phyloP scores from a whole-genome alignment of 2,797 vertebrate species.

The Thaleichthys pacificus region DNA sequence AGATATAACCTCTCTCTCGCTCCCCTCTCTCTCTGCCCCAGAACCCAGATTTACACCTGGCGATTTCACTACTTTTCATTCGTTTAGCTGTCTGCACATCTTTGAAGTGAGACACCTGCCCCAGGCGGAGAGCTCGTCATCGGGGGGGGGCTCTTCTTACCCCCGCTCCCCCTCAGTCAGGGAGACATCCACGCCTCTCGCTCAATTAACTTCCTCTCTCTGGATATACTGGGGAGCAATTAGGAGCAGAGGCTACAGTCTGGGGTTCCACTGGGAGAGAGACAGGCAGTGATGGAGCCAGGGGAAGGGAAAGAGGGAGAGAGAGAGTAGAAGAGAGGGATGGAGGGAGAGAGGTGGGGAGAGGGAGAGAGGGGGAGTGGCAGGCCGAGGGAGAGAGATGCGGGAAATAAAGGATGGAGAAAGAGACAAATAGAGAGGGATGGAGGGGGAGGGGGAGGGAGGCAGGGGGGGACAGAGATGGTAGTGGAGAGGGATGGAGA shows the following conservation, averaged over 20 bases:
- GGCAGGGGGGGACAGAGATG: conserved; percentile 35
- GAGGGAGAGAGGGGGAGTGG: neutral
- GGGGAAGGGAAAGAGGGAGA: neutral
- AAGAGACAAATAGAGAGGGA: neutral
- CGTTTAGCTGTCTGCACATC: conserved; percentile 26
- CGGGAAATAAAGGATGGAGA: too few species aligned
- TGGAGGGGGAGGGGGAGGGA: neutral
- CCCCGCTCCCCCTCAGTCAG: conserved; percentile 47
- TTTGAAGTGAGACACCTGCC: conserved; percentile 22
- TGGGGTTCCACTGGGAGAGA: conserved; percentile 42
- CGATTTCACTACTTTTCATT: conserved; percentile 22
- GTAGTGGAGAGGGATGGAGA: neutral
- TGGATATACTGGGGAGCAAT: conserved; percentile 65
- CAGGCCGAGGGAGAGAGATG: conserved; percentile 33
- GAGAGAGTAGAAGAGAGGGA: neutral
- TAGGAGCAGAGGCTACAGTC: conserved; percentile 64
- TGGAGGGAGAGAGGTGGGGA: neutral
- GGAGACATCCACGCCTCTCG: conserved; percentile 56
- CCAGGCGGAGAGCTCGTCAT: neutral
- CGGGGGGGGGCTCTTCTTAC: conserved; percentile 40
- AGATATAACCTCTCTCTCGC: neutral
- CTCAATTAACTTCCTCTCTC: conserved; percentile 58
- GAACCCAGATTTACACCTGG: conserved; percentile 4
- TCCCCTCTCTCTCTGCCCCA: neutral
- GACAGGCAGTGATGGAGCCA: neutral